Conservation (phyloP, 1,140 invertebrate genomes). For the Tetramorium parvispinum region DNA sequence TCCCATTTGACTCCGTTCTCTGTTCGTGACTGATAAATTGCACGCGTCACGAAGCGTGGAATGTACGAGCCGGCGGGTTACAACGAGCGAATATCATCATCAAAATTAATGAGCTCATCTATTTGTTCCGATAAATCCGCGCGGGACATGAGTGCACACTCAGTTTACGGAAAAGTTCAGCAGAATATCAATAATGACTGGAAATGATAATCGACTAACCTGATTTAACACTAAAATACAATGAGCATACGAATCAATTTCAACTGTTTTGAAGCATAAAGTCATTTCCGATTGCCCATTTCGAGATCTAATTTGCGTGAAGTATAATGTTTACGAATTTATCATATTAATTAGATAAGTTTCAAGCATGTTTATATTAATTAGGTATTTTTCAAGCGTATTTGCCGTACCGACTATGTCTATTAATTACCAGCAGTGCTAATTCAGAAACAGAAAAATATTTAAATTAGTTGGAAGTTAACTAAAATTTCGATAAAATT, state of each 20-base stretch:
- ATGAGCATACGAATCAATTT: not conserved
- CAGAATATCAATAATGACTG: conserved; percentile 24
- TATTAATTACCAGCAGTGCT: not conserved
- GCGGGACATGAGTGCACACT: not conserved
- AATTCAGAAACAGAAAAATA: not conserved
- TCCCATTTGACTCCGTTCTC: conserved; percentile 31
- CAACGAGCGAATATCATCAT: conserved; percentile 47
- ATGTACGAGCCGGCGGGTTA: conserved; percentile 27
- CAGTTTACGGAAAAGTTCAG: conserved; percentile 25
- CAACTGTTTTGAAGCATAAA: conserved; percentile 13
- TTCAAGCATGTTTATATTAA: no score
- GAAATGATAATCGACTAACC: conserved; percentile 38
- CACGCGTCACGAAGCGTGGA: conserved; percentile 24
- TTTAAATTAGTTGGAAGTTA: not conserved
- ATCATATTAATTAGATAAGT: not conserved
- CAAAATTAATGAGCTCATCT: conserved; percentile 58
- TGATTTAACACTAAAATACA: conserved; percentile 18
- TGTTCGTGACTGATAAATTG: conserved; percentile 54
- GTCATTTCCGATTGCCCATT: conserved; percentile 10
- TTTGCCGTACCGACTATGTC: not conserved
- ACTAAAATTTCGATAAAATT: not conserved
- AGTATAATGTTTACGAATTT: not conserved
- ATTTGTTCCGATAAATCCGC: conserved; percentile 50
- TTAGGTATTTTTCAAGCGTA: not conserved
- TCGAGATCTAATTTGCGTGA: not conserved